These are phyloP conservation scores for Encarsia formosa DNA, from an alignment of 2,888 invertebrate species.

Conservation along the genomic window DNA sequence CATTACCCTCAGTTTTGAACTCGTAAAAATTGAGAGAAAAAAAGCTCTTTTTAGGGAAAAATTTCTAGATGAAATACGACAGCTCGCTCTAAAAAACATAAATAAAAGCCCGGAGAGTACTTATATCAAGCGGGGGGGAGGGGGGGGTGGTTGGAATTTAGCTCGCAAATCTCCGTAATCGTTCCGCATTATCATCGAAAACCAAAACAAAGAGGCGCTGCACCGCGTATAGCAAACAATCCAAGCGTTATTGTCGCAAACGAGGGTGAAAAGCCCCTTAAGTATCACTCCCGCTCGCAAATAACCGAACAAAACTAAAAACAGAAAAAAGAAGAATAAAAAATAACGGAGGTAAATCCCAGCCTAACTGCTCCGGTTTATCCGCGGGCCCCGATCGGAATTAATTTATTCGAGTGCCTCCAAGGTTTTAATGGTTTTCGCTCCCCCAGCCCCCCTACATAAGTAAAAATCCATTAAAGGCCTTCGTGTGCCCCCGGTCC, in stretches of 20 bases:
- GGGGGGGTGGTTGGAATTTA: too few species aligned
- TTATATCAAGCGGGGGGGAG: too few species aligned
- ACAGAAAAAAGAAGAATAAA: background rate
- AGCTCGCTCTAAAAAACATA: too few species aligned
- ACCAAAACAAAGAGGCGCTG: background rate
- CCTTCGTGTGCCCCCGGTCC: background rate
- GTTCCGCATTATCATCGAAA: too few species aligned
- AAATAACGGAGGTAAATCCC: conserved; percentile 21
- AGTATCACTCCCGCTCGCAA: conserved; percentile 3
- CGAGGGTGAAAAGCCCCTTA: background rate
- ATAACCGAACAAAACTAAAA: conserved; percentile 3
- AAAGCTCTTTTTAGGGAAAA: too few species aligned
- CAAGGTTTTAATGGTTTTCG: conserved; percentile 37
- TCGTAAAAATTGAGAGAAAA: too few species aligned
- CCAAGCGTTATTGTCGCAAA: background rate
- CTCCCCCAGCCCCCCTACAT: conserved; percentile 15
- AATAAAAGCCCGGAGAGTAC: too few species aligned
- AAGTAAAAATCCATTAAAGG: conserved; percentile 43
- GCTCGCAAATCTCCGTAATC: too few species aligned
- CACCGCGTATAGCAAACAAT: background rate
- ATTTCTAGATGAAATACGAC: too few species aligned
- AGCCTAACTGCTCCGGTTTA: conserved; percentile 17
- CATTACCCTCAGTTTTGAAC: too few species aligned
- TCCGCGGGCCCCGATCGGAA: conserved; percentile 33
- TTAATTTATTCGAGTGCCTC: conserved; percentile 40